These are phyloP conservation scores for Habrosyne pyritoides DNA, from an alignment of 2,888 invertebrate species.

Conservation along the genomic window DNA sequence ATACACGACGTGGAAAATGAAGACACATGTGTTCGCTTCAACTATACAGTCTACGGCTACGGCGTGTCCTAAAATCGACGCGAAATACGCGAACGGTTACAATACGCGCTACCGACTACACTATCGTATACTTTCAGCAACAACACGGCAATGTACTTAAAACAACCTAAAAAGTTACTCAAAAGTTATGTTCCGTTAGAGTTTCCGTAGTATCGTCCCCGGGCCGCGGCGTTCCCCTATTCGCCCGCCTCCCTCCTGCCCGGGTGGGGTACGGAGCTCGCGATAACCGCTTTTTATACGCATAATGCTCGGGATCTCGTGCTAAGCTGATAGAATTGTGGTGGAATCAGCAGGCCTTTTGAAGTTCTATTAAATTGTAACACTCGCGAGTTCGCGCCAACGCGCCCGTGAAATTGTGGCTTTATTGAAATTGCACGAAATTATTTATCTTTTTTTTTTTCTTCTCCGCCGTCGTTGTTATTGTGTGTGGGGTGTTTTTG, in stretches of 20 bases:
- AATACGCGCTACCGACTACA: conserved; percentile 37
- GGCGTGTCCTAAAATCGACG: conserved; percentile 19
- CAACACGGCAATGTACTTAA: conserved; percentile 64
- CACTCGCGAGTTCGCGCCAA: conserved; percentile 78
- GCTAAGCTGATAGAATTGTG: conserved; percentile 84
- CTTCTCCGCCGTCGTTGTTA: conserved; percentile 22
- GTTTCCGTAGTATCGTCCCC: conserved; percentile 44
- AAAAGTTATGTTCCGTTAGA: conserved; percentile 50
- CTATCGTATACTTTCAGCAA: conserved; percentile 40
- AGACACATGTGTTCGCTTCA: conserved; percentile 45
- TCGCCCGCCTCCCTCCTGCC: conserved; percentile 24
- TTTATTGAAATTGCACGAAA: conserved; percentile 76
- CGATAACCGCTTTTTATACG: conserved; percentile 82
- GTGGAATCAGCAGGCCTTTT: conserved; percentile 81
- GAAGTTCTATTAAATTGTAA: conserved; percentile 83
- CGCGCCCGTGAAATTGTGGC: conserved; percentile 79
- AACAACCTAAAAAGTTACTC: conserved; percentile 59
- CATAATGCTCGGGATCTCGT: conserved; percentile 79
- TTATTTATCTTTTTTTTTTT: conserved; percentile 62
- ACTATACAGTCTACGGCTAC: conserved; percentile 14
- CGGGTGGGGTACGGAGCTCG: conserved; percentile 37
- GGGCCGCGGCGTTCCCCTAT: conserved; percentile 41
- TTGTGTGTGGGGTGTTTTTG: conserved; percentile 37
- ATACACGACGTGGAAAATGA: conserved; percentile 40
- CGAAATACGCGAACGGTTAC: conserved; percentile 25